Evolutionary conservation across 2,797 vertebrate species (phyloP).

Genomic region (Acomys russatus): DNA sequence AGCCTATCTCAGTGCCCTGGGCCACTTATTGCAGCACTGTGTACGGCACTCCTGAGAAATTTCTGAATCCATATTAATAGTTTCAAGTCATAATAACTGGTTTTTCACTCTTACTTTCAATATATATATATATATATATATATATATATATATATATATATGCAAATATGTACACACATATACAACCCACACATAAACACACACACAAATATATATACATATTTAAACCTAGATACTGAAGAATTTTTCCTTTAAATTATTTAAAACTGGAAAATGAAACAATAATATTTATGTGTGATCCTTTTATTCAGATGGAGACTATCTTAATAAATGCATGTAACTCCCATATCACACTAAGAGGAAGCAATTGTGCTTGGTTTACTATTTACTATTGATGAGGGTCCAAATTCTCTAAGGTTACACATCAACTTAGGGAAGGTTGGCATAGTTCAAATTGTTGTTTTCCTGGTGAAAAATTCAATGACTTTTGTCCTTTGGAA

Average conservation of each 20-base stretch:
- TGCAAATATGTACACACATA: neutral
- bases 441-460: constrained; percentile 45
- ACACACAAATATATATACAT: neutral
- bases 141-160: neutral
- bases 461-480: constrained; percentile 30
- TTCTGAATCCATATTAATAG: neutral
- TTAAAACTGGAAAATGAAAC: constrained; percentile 52
- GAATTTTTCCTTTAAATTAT: neutral
- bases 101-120: neutral
- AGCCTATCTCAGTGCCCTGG: neutral
- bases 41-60: neutral
- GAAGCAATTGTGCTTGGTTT: constrained; percentile 43
- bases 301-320: neutral
- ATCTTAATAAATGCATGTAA: neutral
- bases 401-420: neutral
- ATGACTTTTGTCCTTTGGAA: constrained; percentile 43
- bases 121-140: neutral
- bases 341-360: neutral
- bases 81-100: neutral
- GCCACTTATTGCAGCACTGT: neutral
- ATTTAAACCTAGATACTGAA: constrained; percentile 1
- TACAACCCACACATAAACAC: neutral
- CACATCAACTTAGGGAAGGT: constrained; percentile 23
- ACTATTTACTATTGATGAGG: constrained; percentile 38
- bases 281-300: neutral